Evolutionary conservation across 1,140 invertebrate species (phyloP).

Genomic region (Drosophila repletoides): DNA sequence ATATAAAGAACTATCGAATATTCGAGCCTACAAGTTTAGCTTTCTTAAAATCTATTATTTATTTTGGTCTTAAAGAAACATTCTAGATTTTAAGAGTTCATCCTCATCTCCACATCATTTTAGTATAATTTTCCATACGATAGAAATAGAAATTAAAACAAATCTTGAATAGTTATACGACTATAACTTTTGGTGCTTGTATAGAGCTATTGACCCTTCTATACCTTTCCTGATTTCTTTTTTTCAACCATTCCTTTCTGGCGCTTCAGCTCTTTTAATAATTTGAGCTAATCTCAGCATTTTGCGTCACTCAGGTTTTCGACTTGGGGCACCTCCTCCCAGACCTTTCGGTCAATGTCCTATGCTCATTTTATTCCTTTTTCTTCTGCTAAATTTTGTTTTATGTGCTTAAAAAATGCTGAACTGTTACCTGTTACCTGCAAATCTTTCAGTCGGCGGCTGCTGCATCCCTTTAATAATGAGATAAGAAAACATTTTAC

Average conservation of each 20-base stretch:
- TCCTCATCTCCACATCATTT: too few species aligned
- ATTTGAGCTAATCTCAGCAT: slow-evolving; percentile 47
- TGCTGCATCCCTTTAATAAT: slow-evolving; percentile 63
- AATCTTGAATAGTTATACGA: too few species aligned
- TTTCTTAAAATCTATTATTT: too few species aligned
- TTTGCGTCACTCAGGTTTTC: neutral
- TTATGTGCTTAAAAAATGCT: slow-evolving; percentile 42
- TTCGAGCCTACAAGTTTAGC: too few species aligned
- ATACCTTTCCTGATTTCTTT: neutral
- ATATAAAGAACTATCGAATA: too few species aligned
- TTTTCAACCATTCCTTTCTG: slow-evolving; percentile 3
- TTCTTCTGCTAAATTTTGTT: slow-evolving; percentile 40
- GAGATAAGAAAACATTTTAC: slow-evolving; percentile 67
- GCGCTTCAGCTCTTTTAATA: slow-evolving; percentile 42
- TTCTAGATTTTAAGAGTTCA: too few species aligned
- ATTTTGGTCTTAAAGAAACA: too few species aligned
- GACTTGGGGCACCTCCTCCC: neutral
- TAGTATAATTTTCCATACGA: too few species aligned
- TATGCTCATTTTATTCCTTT: slow-evolving; percentile 13
- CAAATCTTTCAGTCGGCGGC: slow-evolving; percentile 27
- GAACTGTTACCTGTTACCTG: slow-evolving; percentile 37
- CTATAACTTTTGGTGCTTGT: too few species aligned
- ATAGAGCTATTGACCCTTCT: too few species aligned
- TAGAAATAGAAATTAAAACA: too few species aligned
- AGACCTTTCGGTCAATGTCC: slow-evolving; percentile 48